A percentile compares a stretch with the other conserved stretches of the same genome.
Evolutionary conservation across 2,888 invertebrate genomes (phyloP).

Genomic region (Beris chalybata): DNA sequence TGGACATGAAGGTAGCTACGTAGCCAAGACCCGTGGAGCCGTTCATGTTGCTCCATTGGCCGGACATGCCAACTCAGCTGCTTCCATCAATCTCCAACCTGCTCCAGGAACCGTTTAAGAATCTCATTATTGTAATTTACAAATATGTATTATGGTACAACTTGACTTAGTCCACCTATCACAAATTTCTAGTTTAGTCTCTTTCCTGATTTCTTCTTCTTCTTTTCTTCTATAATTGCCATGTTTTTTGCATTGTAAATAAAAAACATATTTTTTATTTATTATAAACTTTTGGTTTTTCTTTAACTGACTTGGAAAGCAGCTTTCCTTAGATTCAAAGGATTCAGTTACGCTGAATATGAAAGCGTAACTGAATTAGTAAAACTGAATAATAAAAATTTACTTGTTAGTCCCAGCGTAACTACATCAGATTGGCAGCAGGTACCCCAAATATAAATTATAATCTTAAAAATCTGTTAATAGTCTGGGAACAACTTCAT

Average conservation of each 20-base stretch:
- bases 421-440: no score
- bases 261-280: conserved; percentile 26
- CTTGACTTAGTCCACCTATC: conserved; percentile 10
- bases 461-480: no score
- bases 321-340: no score
- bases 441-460: no score
- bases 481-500: no score
- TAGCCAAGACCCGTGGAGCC: conserved; percentile 56
- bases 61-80: conserved; percentile 46
- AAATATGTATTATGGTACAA: conserved; percentile 20
- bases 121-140: neutral
- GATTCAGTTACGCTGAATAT: no score
- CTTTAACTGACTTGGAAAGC: neutral
- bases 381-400: no score
- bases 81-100: conserved; percentile 54
- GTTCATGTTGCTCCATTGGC: conserved; percentile 56
- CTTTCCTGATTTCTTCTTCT: conserved; percentile 2
- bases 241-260: conserved; percentile 24
- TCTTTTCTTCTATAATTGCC: conserved; percentile 11
- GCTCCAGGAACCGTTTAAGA: conserved; percentile 53
- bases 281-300: conserved; percentile 9
- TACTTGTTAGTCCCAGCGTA: no score
- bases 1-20: conserved; percentile 50
- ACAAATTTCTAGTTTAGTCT: conserved; percentile 7
- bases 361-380: no score